phyloP scores from a whole-genome alignment of 2,797 vertebrate genomes.

The Picus viridis region DNA sequence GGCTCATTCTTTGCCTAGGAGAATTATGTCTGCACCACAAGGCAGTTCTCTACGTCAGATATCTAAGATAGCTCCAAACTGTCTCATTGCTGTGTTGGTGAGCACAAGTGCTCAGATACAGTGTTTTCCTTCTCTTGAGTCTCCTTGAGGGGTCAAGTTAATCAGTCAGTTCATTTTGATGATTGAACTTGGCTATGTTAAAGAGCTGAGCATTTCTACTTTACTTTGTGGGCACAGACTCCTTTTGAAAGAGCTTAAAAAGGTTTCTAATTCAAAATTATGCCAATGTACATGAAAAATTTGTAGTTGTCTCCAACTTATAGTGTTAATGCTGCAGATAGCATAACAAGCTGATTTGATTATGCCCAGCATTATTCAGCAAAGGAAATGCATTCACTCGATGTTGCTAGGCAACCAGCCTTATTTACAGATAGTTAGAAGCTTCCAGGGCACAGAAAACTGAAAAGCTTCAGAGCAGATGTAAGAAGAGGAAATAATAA shows the following conservation, averaged over 20 bases:
- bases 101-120: background rate
- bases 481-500: constrained; percentile 42
- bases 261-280: background rate
- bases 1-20: background rate
- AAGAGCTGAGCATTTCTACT: background rate
- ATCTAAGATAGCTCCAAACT: background rate
- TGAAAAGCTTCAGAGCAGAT: constrained; percentile 56
- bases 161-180: background rate
- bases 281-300: background rate
- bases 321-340: constrained; percentile 33
- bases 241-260: background rate
- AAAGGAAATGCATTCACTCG: constrained; percentile 52
- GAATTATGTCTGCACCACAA: background rate
- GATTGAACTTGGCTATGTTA: background rate
- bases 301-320: background rate
- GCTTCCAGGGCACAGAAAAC: constrained; percentile 68
- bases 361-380: constrained; percentile 57
- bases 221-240: background rate
- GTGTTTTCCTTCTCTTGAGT: background rate
- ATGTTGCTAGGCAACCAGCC: constrained; percentile 65
- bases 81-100: background rate
- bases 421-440: constrained; percentile 76
- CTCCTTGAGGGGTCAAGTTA: background rate
- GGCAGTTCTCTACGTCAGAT: background rate
- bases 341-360: constrained; percentile 45